Evolutionary conservation across 2,797 vertebrate species (phyloP).

Genomic region (Neopelma chrysocephalum): DNA sequence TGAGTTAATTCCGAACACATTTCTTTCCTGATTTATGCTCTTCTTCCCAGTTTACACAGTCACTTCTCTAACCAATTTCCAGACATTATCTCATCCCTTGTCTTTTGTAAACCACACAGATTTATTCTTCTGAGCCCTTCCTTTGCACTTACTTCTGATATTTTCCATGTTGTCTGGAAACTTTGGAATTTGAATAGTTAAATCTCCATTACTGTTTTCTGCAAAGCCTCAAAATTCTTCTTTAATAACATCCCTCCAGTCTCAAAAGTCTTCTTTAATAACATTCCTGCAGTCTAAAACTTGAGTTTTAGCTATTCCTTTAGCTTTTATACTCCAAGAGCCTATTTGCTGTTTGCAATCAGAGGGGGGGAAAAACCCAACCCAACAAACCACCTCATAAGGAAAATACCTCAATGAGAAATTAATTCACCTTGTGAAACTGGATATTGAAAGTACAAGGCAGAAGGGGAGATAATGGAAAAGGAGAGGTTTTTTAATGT

Average conservation of each 20-base stretch:
- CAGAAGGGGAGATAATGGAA: not conserved
- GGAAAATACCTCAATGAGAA: not conserved
- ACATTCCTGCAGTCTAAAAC: not conserved
- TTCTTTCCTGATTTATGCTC: slow-evolving; percentile 23
- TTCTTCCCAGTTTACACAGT: not conserved
- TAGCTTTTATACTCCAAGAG: not conserved
- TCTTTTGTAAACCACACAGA: not conserved
- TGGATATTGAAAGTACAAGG: not conserved
- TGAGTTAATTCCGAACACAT: not conserved
- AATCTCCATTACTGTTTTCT: not conserved
- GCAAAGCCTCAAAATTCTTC: not conserved
- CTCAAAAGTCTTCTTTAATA: not conserved
- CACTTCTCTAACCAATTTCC: not conserved
- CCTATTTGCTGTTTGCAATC: not conserved
- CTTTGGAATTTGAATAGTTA: not conserved
- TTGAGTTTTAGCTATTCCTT: not conserved
- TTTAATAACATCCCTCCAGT: not conserved
- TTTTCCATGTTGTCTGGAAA: not conserved
- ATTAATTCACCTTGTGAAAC: not conserved
- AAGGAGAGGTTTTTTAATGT: not conserved
- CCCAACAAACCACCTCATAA: not conserved
- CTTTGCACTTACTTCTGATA: not conserved
- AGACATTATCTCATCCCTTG: slow-evolving; percentile 1
- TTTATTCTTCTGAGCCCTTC: not conserved
- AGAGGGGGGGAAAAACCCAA: not conserved